phyloP scores from a whole-genome alignment of 2,113 vertebrate species.

The Amia ocellicauda region DNA sequence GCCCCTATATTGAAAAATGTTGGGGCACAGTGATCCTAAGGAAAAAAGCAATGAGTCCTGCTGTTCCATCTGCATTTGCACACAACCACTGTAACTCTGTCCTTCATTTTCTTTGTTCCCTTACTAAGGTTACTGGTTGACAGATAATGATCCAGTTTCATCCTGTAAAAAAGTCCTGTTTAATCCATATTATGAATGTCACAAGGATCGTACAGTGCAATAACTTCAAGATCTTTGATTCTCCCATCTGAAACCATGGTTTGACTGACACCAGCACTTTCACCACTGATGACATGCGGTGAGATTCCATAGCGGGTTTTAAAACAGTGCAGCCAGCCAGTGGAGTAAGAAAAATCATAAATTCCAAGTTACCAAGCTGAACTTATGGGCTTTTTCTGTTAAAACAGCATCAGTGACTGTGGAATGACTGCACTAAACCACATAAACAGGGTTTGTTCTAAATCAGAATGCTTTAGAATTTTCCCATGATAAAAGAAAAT shows the following conservation, averaged over 20 bases:
- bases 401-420: no score
- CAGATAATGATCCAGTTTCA: neutral
- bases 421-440: neutral
- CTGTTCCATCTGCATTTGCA: neutral
- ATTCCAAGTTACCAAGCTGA: neutral
- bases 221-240: neutral
- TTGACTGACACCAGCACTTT: slow-evolving; percentile 2
- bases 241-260: neutral
- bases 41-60: no score
- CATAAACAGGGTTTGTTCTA: neutral
- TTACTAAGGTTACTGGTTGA: neutral
- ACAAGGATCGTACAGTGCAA: neutral
- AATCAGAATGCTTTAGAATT: neutral
- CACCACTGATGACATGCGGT: neutral
- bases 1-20: no score
- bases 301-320: neutral
- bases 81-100: neutral
- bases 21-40: no score
- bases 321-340: neutral
- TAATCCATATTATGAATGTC: neutral
- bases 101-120: neutral
- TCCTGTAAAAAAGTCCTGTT: neutral
- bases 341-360: neutral
- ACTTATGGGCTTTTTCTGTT: no score
- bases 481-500: no score